phyloP scores from a whole-genome alignment of 2,113 vertebrate genomes.

The Toxostoma redivivum region DNA sequence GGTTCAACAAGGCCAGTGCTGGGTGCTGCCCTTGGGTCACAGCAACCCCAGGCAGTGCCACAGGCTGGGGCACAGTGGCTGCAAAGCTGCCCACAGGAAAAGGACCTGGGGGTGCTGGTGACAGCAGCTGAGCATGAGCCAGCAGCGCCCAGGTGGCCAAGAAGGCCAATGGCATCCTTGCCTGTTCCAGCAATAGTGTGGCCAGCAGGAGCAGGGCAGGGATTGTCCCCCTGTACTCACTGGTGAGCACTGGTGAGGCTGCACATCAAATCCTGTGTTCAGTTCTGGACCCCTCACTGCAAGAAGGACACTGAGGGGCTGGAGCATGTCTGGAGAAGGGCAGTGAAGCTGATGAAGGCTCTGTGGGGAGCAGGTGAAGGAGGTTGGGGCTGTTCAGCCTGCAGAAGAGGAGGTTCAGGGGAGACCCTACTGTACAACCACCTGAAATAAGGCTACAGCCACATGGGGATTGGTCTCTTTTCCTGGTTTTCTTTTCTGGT shows the following conservation, averaged over 20 bases:
- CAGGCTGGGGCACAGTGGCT: not conserved
- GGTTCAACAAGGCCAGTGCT: not conserved
- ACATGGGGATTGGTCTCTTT: not conserved
- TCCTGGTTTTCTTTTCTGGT: not conserved
- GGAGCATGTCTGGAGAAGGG: not conserved
- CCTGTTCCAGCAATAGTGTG: not conserved
- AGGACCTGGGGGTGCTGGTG: not conserved
- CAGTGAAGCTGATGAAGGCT: not conserved
- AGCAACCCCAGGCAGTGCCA: not conserved
- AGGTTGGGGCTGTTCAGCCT: not conserved
- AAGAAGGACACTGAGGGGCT: not conserved
- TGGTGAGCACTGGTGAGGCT: rapidly evolving
- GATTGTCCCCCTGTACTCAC: not conserved
- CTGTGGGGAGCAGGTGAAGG: not conserved
- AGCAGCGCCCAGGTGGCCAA: not conserved
- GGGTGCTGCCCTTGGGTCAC: not conserved
- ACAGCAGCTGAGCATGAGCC: not conserved
- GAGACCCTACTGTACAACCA: not conserved
- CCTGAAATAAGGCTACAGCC: not conserved
- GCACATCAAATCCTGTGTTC: too few species aligned
- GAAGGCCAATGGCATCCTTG: not conserved
- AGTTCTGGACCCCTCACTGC: rapidly evolving
- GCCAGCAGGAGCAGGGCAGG: not conserved
- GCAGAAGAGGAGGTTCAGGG: not conserved
- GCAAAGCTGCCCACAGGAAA: not conserved